phyloP scores from a whole-genome alignment of 2,797 vertebrate genomes.

The Sebastes iracundus region DNA sequence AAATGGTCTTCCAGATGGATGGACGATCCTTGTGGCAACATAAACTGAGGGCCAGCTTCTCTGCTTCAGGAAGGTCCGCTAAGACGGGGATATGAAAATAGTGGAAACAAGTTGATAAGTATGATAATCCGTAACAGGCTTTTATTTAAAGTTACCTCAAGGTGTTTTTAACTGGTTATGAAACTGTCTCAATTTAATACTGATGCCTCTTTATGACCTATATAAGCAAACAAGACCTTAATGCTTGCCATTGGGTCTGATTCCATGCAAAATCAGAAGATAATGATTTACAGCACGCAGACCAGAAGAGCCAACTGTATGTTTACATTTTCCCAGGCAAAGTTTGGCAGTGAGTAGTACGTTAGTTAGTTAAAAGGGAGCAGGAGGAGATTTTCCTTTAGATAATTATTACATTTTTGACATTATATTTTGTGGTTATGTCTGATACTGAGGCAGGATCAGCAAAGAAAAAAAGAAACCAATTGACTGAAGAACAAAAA shows the following conservation, averaged over 20 bases:
- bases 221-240: neutral
- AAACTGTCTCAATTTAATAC: neutral
- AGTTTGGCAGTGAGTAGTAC: neutral
- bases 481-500: neutral
- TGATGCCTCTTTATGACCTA: neutral
- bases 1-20: conserved; percentile 89
- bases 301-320: neutral
- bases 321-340: neutral
- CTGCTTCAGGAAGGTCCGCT: conserved; percentile 87
- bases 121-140: neutral
- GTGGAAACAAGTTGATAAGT: neutral
- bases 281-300: neutral
- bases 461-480: no score
- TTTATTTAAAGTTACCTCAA: neutral
- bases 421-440: no score
- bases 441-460: no score
- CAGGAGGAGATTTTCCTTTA: no score
- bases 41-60: conserved; percentile 85
- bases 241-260: neutral
- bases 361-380: neutral
- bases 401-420: no score
- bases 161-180: neutral
- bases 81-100: neutral
- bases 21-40: conserved; percentile 85
- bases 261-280: neutral